Evolutionary conservation across 2,888 invertebrate genomes (phyloP), one percentile per base, ranked within the genome.

Genomic region (Cataglyphis livida): DNA sequence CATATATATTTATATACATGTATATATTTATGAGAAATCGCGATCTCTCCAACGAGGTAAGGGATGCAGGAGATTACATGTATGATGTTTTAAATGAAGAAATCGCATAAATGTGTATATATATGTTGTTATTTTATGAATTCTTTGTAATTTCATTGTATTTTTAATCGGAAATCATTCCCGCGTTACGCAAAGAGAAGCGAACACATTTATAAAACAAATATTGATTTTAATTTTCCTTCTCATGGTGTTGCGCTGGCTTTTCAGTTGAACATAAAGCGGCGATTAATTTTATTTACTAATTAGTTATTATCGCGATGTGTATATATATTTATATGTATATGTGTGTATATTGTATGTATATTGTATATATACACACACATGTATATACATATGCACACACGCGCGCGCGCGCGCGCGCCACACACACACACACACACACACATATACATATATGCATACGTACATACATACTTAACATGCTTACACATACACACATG

Each of bases 131-230:
- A 74, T 89, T 88, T 90, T 90, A 86, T 78, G 38, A 87, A 84
- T 76, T 62, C 74, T 83, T 82, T 83, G 75, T 87, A 84, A 82
- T 82, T 84, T 88, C 83, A 73, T 74, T 87, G 59, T 85, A 86
- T 84, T 88, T 88, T 87, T 87, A 88, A 84, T 87, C 85, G 81
- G 85, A 79, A 64, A 82, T 88, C 87, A 86, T 89, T 88, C 87
- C 87, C 79, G 85, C 84, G 82, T 48, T 57, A 85, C 48, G 84
- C 66, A 78, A 68, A 78, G 73, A 87, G 76, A 70, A 41, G 79
- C 64, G 64, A 62, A 75, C 64, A 76, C 73, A 66, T 81, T 86
- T 82, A 82, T 73, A n/a, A 78, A 66, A 82, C 35, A 38, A 81
- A 78, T 82, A 81, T 38, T 70, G 59, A 28, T 71, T 81, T 83